Base-by-base conservation (phyloP, 2,888 invertebrate species). In the Lumbricus terrestris region DNA sequence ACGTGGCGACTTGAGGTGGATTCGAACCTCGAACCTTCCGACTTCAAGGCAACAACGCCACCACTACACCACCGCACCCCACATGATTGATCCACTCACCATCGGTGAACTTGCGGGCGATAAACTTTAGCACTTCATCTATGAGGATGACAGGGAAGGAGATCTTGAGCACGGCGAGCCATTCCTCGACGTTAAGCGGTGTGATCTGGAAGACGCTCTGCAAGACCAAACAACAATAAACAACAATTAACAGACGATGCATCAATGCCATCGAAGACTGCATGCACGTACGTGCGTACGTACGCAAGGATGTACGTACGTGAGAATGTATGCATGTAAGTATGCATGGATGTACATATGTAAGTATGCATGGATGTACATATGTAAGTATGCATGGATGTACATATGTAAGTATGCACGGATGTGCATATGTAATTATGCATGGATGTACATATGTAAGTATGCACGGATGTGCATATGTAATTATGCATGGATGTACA, bases 151-250 rank as follows among this genome's bases (percentile, higher is more conserved):
- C 99, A 94, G 99, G 99, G 96, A 99, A 96, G 94, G 99, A 99
- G 96, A 99, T 98, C 97, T 99, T 99, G 97, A 99, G 97, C 95
- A 99, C 99, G 93, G 98, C 98, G 93, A 98, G 91, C 99, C 99
- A 99, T 96, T 99, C 99, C 93, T 97, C 97, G 90, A 96, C 91
- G 93, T 97, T 97, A 95, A 99, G 96, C 93, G 99, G 99, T 95
- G 98, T 98, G 95, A 99, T 99, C 97, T 99, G 99, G 98, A 99
- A 99, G 96, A 99, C 98, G 95, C 97, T 97, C 99, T 99, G 96
- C 89, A 94, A 85, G 18, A 83, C 23, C 33, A 40, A 40, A 88
- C 37, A 29, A 88, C 23, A 85, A n/a, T 0, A 16, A 85, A 85
- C 29, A 35, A 29, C 69, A 8, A n/a, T n/a, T n/a, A n/a, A n/a